Conservation (phyloP, 2,888 invertebrate genomes). For the Dryomyza anilis region DNA sequence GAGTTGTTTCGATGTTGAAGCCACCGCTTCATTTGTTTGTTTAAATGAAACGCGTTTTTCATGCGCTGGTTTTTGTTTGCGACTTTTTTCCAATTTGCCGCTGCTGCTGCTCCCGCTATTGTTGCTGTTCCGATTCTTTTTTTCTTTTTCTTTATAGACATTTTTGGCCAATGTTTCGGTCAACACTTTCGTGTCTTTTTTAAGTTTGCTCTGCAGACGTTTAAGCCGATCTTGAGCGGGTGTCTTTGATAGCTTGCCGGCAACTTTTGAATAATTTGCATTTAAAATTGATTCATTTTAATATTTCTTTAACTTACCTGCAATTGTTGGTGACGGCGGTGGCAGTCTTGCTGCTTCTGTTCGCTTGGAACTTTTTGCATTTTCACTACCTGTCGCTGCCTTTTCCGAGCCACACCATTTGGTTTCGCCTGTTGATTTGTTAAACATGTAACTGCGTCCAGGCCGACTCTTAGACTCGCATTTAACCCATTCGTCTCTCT, state of each 20-base stretch:
- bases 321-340: no score
- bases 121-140: not conserved
- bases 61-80: not conserved
- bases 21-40: no score
- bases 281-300: not conserved
- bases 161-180: conserved; percentile 22
- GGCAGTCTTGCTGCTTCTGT: not conserved
- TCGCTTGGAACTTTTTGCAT: not conserved
- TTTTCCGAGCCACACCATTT: conserved; percentile 34
- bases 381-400: not conserved
- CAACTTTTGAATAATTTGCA: not conserved
- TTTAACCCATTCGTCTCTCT: conserved; percentile 37
- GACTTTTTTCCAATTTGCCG: not conserved
- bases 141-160: not conserved
- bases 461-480: conserved; percentile 36
- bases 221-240: conserved; percentile 53
- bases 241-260: conserved; percentile 24
- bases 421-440: conserved; percentile 41
- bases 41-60: not conserved
- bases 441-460: conserved; percentile 41
- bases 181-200: conserved; percentile 21
- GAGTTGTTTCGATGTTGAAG: not conserved
- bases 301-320: conserved; percentile 22
- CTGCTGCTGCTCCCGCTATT: not conserved
- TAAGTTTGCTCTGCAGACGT: conserved; percentile 43